Percentiles rank a stretch among this genome's conserved stretches.
Evolutionary conservation across 2,888 invertebrate genomes (phyloP).

Genomic region (Microctonus brassicae): DNA sequence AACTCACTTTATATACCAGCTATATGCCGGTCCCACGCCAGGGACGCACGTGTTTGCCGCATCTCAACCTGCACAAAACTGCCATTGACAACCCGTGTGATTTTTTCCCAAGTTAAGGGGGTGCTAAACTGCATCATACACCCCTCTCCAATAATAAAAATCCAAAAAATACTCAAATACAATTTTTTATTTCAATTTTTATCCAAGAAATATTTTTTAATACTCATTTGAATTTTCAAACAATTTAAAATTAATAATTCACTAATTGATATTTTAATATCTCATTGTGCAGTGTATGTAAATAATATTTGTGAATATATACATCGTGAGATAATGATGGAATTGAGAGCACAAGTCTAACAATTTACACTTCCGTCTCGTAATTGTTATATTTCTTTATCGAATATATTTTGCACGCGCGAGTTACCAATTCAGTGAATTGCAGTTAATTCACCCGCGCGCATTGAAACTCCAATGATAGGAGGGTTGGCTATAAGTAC

Average conservation of each 20-base stretch:
- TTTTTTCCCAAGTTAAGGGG: constrained; percentile 41
- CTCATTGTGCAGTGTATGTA: no score
- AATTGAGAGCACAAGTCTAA: neutral
- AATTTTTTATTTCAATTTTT: no score
- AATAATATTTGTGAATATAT: no score
- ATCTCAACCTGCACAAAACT: constrained; percentile 48
- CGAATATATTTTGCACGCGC: neutral
- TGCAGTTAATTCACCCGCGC: constrained; percentile 1
- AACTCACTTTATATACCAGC: neutral
- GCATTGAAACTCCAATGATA: neutral
- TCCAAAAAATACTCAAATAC: no score
- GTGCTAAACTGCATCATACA: neutral
- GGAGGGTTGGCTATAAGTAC: neutral
- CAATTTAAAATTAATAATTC: no score
- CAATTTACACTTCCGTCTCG: neutral
- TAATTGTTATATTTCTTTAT: neutral
- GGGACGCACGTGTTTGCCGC: constrained; percentile 38
- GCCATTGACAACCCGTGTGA: constrained; percentile 61
- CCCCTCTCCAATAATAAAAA: neutral
- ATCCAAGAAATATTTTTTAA: no score
- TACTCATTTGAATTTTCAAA: no score
- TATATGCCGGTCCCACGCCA: constrained; percentile 19
- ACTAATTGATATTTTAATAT: no score
- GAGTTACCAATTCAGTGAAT: constrained; percentile 1
- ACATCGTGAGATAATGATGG: neutral